These are phyloP conservation scores for Crossaster papposus DNA, from an alignment of 53 echinoderm and acorn worm species.

Conservation along the genomic window DNA sequence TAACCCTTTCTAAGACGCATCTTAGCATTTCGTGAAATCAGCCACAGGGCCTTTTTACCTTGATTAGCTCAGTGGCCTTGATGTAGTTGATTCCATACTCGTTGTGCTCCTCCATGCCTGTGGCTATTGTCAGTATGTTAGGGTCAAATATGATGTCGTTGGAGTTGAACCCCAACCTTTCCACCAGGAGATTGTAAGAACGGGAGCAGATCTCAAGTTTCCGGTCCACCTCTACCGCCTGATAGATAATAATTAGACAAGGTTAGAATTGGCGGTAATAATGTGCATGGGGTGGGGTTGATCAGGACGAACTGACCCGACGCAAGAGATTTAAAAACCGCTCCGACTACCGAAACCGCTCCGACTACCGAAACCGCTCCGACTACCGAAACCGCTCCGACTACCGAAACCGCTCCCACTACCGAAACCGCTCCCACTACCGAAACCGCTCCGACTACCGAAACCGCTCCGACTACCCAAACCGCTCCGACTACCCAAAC, in stretches of 20 bases:
- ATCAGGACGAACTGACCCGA: no score
- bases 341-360: no score
- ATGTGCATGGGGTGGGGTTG: neutral
- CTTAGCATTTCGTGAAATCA: no score
- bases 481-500: no score
- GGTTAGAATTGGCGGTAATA: neutral
- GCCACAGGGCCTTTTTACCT: constrained; percentile 67
- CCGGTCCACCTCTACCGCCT: constrained; percentile 90
- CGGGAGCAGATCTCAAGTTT: constrained; percentile 94
- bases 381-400: no score
- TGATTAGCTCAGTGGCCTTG: constrained; percentile 76
- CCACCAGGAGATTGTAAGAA: constrained; percentile 82
- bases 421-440: no score
- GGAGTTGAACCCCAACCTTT: constrained; percentile 84
- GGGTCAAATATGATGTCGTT: constrained; percentile 99
- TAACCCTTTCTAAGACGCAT: no score
- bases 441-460: no score
- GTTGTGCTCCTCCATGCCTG: constrained; percentile 98
- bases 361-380: no score
- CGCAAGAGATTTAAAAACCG: no score
- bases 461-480: no score
- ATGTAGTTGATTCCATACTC: constrained; percentile 95
- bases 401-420: no score
- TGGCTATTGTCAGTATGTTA: constrained; percentile 98
- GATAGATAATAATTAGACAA: neutral